phyloP scores from a whole-genome alignment of 2,113 vertebrate genomes.

The Enhydra lutris region DNA sequence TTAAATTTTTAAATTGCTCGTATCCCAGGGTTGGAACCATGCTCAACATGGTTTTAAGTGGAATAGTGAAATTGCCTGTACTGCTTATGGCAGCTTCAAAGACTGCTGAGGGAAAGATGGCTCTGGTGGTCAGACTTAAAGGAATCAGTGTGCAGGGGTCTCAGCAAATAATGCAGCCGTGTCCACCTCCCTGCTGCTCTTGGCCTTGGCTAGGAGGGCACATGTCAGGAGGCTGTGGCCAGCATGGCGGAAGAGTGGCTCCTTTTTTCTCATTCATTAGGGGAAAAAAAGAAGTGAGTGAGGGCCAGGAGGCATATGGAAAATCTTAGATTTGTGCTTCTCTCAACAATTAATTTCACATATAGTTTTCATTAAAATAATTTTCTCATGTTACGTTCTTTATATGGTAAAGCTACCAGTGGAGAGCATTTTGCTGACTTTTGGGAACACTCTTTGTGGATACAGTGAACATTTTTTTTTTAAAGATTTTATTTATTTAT shows the following conservation, averaged over 20 bases:
- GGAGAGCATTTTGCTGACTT: neutral
- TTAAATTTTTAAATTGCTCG: conserved; percentile 91
- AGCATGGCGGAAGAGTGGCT: conserved; percentile 83
- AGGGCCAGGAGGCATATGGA: neutral
- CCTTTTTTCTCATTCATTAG: neutral
- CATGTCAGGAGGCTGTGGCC: conserved; percentile 88
- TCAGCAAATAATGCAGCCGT: conserved; percentile 85
- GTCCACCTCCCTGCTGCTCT: conserved; percentile 87
- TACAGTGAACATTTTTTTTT: neutral
- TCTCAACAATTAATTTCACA: neutral
- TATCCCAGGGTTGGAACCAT: conserved; percentile 93
- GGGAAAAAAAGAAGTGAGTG: neutral
- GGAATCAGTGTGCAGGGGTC: conserved; percentile 89
- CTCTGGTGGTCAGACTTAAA: conserved; percentile 89
- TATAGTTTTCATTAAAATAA: neutral
- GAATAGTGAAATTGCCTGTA: conserved; percentile 93
- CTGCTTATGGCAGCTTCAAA: conserved; percentile 91
- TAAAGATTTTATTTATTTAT: no score
- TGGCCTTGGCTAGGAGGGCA: conserved; percentile 88
- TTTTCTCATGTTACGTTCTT: neutral
- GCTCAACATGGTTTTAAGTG: conserved; percentile 92
- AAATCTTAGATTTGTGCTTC: neutral
- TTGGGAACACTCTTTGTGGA: neutral
- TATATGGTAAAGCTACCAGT: neutral
- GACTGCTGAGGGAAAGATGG: conserved; percentile 89